Conservation (phyloP, 35 echinoderm and acorn worm genomes). For the Lytechinus variegatus region DNA sequence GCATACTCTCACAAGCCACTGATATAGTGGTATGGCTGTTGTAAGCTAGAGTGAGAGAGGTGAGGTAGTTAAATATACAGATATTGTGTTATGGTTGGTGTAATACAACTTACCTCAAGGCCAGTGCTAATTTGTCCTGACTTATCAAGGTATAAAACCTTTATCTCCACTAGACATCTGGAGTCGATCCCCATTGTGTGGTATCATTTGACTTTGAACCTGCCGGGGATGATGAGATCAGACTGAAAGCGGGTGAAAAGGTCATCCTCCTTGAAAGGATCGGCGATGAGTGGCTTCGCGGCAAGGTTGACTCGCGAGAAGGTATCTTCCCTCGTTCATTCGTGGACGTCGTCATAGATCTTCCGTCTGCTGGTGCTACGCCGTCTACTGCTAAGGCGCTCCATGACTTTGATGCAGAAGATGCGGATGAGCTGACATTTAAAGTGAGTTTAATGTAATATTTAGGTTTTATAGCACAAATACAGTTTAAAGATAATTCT, state of each 20-base stretch:
- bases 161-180: neutral
- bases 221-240: constrained; percentile 68
- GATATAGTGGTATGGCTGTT: constrained; percentile 30
- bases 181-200: constrained; percentile 70
- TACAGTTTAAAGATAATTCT: no score
- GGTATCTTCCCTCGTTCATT: constrained; percentile 91
- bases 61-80: no score
- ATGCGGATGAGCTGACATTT: constrained; percentile 74
- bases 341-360: constrained; percentile 69
- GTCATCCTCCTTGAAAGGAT: constrained; percentile 75
- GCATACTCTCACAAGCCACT: constrained; percentile 39
- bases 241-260: constrained; percentile 66
- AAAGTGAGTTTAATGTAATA: constrained; percentile 57
- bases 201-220: constrained; percentile 90
- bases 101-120: no score
- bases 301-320: constrained; percentile 66
- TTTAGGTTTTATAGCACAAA: no score
- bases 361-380: constrained; percentile 46
- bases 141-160: neutral
- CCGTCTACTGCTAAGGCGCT: constrained; percentile 65
- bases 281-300: constrained; percentile 87
- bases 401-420: constrained; percentile 85
- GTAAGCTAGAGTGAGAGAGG: neutral
- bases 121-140: neutral
- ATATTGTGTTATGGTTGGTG: no score